Evolutionary conservation across 2,888 invertebrate genomes (phyloP).

Genomic region (Drosophila crucigera): DNA sequence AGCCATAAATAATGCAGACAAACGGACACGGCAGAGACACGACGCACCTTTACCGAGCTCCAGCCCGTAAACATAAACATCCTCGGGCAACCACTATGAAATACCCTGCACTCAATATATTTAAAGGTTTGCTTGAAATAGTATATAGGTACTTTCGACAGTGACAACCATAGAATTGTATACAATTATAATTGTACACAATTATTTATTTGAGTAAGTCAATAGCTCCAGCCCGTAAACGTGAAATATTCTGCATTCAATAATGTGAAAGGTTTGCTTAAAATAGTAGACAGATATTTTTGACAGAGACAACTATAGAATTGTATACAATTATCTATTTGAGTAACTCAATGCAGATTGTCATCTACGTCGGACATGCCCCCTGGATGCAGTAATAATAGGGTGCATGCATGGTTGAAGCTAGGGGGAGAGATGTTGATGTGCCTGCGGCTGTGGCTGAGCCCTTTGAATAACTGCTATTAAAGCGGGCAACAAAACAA

Average conservation of each 20-base stretch:
- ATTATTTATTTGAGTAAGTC: background rate
- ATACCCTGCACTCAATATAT: constrained; percentile 22
- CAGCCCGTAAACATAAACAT: constrained; percentile 35
- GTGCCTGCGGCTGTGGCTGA: constrained; percentile 31
- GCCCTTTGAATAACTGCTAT: constrained; percentile 76
- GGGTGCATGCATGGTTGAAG: background rate
- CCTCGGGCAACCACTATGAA: background rate
- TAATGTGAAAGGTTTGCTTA: background rate
- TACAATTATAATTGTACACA: too few relatives aligned
- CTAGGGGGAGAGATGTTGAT: constrained; percentile 14
- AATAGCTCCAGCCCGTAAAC: constrained; percentile 24
- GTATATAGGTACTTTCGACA: background rate
- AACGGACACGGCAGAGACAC: constrained; percentile 52
- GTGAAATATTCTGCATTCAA: constrained; percentile 15
- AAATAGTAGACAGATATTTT: background rate
- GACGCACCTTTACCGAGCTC: constrained; percentile 59
- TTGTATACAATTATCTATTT: background rate
- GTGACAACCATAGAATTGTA: background rate
- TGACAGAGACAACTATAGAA: background rate
- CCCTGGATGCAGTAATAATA: background rate
- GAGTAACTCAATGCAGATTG: background rate
- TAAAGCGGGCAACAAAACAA: constrained; percentile 78
- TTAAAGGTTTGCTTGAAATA: background rate
- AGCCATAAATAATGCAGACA: constrained; percentile 73
- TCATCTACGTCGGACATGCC: background rate